Percentiles rank a stretch among this genome's conserved stretches.
Conservation (phyloP, 1,140 invertebrate species). For the Lasaia peninsularis region DNA sequence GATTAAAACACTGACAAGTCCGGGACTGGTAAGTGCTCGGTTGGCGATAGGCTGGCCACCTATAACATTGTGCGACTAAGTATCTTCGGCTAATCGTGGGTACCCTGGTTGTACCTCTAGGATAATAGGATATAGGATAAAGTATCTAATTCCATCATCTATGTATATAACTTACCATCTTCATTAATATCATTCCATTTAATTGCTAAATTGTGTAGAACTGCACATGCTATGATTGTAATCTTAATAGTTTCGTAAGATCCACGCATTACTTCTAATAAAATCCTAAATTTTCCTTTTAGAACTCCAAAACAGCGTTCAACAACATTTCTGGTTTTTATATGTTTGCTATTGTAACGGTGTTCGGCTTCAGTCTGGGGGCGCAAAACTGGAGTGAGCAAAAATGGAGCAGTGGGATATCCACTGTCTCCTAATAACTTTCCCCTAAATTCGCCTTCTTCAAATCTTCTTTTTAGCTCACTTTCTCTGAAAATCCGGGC, state of each 20-base stretch:
- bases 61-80: too few species aligned
- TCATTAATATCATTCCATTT: background rate
- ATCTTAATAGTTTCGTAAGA: constrained; percentile 11
- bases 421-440: constrained; percentile 8
- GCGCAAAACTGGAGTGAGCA: constrained; percentile 5
- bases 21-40: too few species aligned
- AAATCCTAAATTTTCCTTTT: constrained; percentile 17
- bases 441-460: constrained; percentile 5
- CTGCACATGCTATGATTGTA: constrained; percentile 20
- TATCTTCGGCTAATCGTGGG: too few species aligned
- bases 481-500: background rate
- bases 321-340: constrained; percentile 5
- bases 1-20: too few species aligned
- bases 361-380: background rate
- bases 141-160: too few species aligned
- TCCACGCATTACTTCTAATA: constrained; percentile 13
- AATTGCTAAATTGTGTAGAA: constrained; percentile 24
- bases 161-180: background rate
- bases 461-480: constrained; percentile 14
- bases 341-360: background rate
- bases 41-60: too few species aligned
- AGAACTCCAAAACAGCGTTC: constrained; percentile 11
- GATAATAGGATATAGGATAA: too few species aligned
- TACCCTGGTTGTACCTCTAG: too few species aligned
- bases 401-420: background rate